Evolutionary conservation across 2,113 vertebrate genomes (phyloP).

Genomic region (Pimephales promelas): DNA sequence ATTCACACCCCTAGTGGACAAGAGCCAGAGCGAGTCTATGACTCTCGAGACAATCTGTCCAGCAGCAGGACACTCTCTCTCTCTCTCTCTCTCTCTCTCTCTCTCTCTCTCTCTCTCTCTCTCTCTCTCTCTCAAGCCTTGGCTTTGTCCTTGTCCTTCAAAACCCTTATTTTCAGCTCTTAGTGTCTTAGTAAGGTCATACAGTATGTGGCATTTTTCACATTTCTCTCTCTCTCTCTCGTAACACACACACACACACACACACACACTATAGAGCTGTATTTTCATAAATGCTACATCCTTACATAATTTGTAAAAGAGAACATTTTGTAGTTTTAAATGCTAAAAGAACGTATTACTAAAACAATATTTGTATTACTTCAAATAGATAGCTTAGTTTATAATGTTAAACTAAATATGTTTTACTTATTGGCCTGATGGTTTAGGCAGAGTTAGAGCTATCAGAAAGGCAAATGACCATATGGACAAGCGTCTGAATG

Average conservation of each 20-base stretch:
- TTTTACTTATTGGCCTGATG: not conserved
- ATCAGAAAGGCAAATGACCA: not conserved
- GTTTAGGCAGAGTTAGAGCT: not conserved
- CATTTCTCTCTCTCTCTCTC: too few species aligned
- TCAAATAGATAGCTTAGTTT: too few species aligned
- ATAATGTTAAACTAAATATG: too few species aligned
- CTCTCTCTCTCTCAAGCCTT: not conserved
- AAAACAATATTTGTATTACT: too few species aligned
- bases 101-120: not conserved
- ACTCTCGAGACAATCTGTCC: constrained; percentile 2
- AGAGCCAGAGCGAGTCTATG: constrained; percentile 8
- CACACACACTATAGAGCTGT: too few species aligned
- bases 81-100: constrained; percentile 11
- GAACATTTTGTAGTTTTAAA: too few species aligned
- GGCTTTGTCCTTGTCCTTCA: not conserved
- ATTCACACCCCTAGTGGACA: not conserved
- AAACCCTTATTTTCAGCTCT: not conserved
- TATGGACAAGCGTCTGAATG: not conserved
- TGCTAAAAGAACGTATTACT: too few species aligned
- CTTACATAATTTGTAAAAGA: too few species aligned
- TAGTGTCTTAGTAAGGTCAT: not conserved
- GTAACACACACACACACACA: too few species aligned
- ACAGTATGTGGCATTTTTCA: too few species aligned
- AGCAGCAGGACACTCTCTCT: not conserved
- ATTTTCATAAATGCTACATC: too few species aligned